Percentiles rank a stretch among this genome's conserved stretches.
Conservation (phyloP, 2,113 vertebrate species). For the Corythoichthys haematopterus region DNA sequence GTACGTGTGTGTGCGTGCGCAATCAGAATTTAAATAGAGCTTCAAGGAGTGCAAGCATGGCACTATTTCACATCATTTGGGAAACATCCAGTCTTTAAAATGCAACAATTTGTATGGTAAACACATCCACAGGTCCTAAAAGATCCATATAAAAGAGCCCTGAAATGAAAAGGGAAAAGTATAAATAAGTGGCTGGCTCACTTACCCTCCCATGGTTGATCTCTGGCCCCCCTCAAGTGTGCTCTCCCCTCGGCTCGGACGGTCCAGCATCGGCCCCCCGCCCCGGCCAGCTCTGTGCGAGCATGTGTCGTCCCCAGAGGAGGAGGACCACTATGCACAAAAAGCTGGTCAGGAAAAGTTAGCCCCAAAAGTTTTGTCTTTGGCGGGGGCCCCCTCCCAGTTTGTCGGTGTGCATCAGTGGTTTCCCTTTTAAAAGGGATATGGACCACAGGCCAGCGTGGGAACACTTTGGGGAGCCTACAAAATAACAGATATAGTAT, state of each 20-base stretch:
- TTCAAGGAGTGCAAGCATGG: background rate
- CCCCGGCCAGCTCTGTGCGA: background rate
- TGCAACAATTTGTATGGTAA: conserved; percentile 1
- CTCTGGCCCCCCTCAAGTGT: background rate
- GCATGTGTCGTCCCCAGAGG: conserved; percentile 20
- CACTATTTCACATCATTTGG: background rate
- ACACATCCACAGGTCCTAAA: background rate
- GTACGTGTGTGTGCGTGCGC: conserved; percentile 19
- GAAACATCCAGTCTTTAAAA: background rate
- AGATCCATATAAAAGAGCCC: background rate
- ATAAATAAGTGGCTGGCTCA: background rate
- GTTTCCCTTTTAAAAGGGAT: conserved; percentile 66
- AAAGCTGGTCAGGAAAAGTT: conserved; percentile 60
- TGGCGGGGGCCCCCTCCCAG: conserved; percentile 63
- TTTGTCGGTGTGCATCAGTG: conserved; percentile 67
- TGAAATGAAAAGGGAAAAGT: background rate
- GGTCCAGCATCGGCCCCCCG: background rate
- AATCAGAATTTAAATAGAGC: conserved; percentile 1
- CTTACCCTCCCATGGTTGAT: background rate
- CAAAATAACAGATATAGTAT: background rate
- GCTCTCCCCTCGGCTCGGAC: background rate
- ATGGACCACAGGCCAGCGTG: conserved; percentile 47
- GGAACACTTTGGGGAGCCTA: conserved; percentile 19
- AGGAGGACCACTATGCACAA: conserved; percentile 6
- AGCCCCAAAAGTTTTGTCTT: conserved; percentile 64